Evolutionary conservation across 2,113 vertebrate genomes (phyloP).

Genomic region (Perca fluviatilis): DNA sequence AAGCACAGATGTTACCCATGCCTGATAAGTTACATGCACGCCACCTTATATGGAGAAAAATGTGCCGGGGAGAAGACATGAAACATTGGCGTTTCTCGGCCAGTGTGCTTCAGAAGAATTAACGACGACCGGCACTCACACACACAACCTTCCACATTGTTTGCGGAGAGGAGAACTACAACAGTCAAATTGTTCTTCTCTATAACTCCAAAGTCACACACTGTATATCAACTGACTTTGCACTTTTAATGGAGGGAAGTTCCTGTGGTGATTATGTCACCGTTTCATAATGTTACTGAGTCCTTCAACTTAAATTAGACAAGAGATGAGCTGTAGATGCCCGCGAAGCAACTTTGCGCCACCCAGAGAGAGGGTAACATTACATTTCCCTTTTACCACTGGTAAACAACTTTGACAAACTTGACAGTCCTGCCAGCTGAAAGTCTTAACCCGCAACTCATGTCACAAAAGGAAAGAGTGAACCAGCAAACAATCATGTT

Average conservation of each 20-base stretch:
- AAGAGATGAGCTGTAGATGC: slow-evolving; percentile 10
- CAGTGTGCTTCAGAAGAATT: slow-evolving; percentile 71
- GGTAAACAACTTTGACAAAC: slow-evolving; percentile 62
- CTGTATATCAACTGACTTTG: slow-evolving; percentile 24
- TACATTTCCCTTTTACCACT: slow-evolving; percentile 41
- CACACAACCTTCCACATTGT: slow-evolving; percentile 35
- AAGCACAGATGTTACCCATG: slow-evolving; percentile 82
- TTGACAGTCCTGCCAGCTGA: slow-evolving; percentile 33
- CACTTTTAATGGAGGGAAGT: slow-evolving; percentile 13
- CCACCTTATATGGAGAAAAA: slow-evolving; percentile 89
- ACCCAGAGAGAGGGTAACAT: slow-evolving; percentile 29
- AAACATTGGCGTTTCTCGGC: slow-evolving; percentile 76
- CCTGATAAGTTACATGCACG: slow-evolving; percentile 79
- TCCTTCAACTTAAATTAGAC: slow-evolving; percentile 35
- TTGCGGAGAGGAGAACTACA: slow-evolving; percentile 19
- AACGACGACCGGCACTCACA: slow-evolving; percentile 47
- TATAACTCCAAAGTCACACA: slow-evolving; percentile 24
- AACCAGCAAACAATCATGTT: slow-evolving; percentile 29
- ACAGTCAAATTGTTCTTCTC: slow-evolving; percentile 1
- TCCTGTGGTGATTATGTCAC: slow-evolving; percentile 47
- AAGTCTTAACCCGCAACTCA: slow-evolving; percentile 21
- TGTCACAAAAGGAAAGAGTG: slow-evolving; percentile 31
- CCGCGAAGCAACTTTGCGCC: slow-evolving; percentile 27
- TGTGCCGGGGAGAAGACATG: slow-evolving; percentile 74
- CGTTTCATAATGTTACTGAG: slow-evolving; percentile 2